Evolutionary conservation across 2,113 vertebrate species (phyloP).

Genomic region (Nothocercus julius): DNA sequence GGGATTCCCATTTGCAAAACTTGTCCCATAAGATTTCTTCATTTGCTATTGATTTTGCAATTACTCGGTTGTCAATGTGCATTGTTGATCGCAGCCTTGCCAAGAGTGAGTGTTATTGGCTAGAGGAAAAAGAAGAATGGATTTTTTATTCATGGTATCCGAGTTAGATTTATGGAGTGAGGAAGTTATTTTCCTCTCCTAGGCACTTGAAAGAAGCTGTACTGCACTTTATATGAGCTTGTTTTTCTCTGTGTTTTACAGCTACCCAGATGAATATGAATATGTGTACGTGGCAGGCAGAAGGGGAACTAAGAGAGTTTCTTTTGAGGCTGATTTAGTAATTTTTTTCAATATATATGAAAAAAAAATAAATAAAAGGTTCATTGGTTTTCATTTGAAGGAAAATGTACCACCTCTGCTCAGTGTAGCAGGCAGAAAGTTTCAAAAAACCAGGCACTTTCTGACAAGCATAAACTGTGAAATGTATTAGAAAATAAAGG

Average conservation of each 20-base stretch:
- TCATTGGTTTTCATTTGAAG: slow-evolving; percentile 14
- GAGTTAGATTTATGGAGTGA: slow-evolving; percentile 16
- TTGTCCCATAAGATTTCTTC: background rate
- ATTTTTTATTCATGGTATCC: background rate
- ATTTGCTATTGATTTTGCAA: background rate
- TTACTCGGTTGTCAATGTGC: background rate
- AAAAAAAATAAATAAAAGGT: background rate
- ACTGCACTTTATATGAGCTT: background rate
- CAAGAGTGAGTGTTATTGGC: background rate
- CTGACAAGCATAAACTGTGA: slow-evolving; percentile 48
- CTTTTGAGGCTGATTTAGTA: background rate
- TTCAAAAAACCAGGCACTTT: slow-evolving; percentile 53
- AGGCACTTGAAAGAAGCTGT: background rate
- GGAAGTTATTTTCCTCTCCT: slow-evolving; percentile 11
- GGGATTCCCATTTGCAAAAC: background rate
- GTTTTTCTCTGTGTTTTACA: slow-evolving; percentile 17
- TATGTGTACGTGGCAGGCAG: background rate
- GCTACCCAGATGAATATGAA: slow-evolving; percentile 5
- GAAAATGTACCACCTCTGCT: slow-evolving; percentile 28
- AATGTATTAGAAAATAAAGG: slow-evolving; percentile 70
- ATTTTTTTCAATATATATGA: background rate
- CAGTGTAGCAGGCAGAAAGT: slow-evolving; percentile 27
- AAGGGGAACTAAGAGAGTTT: background rate
- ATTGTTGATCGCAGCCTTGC: background rate
- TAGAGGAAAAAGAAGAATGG: background rate